Base-by-base conservation (phyloP, 2,113 vertebrate genomes). In the Pseudorectes ferrugineus region DNA sequence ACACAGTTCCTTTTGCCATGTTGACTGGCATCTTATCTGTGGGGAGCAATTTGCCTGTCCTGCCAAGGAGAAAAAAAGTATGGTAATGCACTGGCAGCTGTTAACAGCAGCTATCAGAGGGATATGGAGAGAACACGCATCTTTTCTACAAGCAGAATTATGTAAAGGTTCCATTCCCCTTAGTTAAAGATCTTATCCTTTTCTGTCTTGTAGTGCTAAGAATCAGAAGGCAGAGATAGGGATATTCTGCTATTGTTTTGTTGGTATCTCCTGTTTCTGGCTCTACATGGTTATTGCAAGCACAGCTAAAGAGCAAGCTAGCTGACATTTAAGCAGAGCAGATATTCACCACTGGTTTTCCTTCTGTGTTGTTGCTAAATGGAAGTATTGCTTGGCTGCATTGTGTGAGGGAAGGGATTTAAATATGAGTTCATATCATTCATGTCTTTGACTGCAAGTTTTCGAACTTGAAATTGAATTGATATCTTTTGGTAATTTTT, bases 21-120 rank as follows among this genome's bases (percentile, higher is more conserved):
- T 70, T 94, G 92, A 97, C 94, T 96, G 97, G 83, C 97, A 96
- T 54, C 31, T 74, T 36, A 67, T 96, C 96, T 96, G 75, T 54
- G 20, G 95, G 93, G 96, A 97, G 78, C 82, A 95, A 95, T 96
- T 95, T 96, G 43, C 79, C 94, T 94, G 94, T 92, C 84, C 85
- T 96, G 88, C 91, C 92, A 96, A 95, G 85, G 82, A 95, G 92
- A 93, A 95, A 89, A 89, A 86, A 96, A 95, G 67, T 72, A 74
- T 79, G 84, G 85, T 84, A 93, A 89, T 21, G 14, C 33, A 24
- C 57, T 94, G 88, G 92, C 96, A 96, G 87, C 86, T 97, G 86
- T 91, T 98, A 95, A 95, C 81, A 45, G 94, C 77, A 43, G 83
- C 79, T 96, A 93, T 48, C 75, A 87, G 81, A 93, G 80, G 87